These are phyloP conservation scores for Anorthoa munda DNA, from an alignment of 2,888 invertebrate genomes.

Conservation along the genomic window DNA sequence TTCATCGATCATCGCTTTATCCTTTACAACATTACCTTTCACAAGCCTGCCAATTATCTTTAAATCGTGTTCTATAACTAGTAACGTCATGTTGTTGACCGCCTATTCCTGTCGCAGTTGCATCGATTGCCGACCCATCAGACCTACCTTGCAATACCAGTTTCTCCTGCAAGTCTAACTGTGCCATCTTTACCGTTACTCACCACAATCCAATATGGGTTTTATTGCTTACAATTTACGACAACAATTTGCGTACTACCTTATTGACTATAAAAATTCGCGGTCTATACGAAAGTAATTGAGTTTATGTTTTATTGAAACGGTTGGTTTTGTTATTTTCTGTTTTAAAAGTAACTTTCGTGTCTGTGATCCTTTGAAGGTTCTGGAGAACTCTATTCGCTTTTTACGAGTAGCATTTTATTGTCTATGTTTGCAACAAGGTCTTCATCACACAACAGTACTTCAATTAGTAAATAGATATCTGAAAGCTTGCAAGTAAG, in stretches of 20 bases:
- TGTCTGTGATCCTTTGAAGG: constrained; percentile 3
- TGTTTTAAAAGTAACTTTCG: constrained; percentile 22
- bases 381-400: neutral
- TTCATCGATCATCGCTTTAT: constrained; percentile 38
- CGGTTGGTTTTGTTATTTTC: constrained; percentile 37
- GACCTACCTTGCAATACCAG: constrained; percentile 68
- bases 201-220: constrained; percentile 56
- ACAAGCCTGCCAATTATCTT: constrained; percentile 53
- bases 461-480: neutral
- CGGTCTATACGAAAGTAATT: constrained; percentile 57
- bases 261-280: constrained; percentile 60
- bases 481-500: constrained; percentile 1
- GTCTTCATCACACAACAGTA: neutral
- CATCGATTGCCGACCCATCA: constrained; percentile 64
- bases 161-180: constrained; percentile 67
- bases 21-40: constrained; percentile 27
- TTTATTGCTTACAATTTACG: constrained; percentile 64
- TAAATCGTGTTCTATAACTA: constrained; percentile 49
- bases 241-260: constrained; percentile 59
- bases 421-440: neutral
- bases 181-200: constrained; percentile 70
- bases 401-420: neutral
- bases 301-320: constrained; percentile 58
- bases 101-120: constrained; percentile 64
- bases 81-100: constrained; percentile 64